phyloP scores from a whole-genome alignment of 2,113 vertebrate genomes.

The Oncorhynchus kisutch region DNA sequence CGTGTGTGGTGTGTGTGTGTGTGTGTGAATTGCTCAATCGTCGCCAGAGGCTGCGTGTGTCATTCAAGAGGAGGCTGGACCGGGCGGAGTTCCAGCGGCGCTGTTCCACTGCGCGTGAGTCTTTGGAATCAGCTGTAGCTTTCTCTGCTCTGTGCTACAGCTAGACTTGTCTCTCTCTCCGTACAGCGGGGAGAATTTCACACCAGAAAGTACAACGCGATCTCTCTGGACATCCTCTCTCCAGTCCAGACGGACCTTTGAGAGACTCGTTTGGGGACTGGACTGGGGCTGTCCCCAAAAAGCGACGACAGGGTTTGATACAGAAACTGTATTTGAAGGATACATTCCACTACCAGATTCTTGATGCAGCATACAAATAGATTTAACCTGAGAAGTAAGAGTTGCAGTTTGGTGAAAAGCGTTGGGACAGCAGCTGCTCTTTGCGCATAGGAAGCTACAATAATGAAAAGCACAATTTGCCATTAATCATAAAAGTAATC shows the following conservation, averaged over 20 bases:
- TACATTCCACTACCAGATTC: slow-evolving; percentile 8
- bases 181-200: slow-evolving; percentile 30
- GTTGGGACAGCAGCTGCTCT: not conserved
- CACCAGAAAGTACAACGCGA: slow-evolving; percentile 35
- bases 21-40: slow-evolving; percentile 67
- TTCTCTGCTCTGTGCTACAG: slow-evolving; percentile 46
- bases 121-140: slow-evolving; percentile 54
- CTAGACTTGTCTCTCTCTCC: slow-evolving; percentile 27
- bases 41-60: not conserved
- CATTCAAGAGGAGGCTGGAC: slow-evolving; percentile 64
- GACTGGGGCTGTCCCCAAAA: slow-evolving; percentile 36
- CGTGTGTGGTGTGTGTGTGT: slow-evolving; percentile 12
- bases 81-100: slow-evolving; percentile 64
- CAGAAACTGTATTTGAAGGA: slow-evolving; percentile 10
- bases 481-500: slow-evolving; percentile 10
- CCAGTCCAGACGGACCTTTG: slow-evolving; percentile 11
- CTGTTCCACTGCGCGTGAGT: slow-evolving; percentile 44
- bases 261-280: not conserved
- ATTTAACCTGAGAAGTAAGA: not conserved
- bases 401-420: not conserved
- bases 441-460: not conserved
- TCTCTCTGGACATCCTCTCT: slow-evolving; percentile 29
- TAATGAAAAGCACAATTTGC: slow-evolving; percentile 35
- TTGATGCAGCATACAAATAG: not conserved
- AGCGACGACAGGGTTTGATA: not conserved